Base-by-base conservation (phyloP, 1,140 invertebrate genomes). In the Panagrolaimus sp. region DNA sequence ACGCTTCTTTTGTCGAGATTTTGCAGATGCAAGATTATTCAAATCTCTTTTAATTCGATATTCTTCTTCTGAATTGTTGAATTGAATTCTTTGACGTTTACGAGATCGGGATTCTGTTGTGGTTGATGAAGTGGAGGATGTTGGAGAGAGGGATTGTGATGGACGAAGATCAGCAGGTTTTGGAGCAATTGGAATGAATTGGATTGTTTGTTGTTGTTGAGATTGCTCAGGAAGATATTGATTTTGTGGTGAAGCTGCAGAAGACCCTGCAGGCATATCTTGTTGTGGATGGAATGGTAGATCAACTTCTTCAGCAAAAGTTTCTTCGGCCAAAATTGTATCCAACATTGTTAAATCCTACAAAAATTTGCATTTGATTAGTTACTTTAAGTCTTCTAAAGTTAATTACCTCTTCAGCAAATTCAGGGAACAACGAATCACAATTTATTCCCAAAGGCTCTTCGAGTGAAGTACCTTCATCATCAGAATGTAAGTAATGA, bases 21-120 rank as follows among this genome's bases (percentile, higher is more conserved):
- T n/a, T 21, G 52, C 52, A 58, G 52, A 58, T 12, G 52, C 52
- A 26, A 58, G 21, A 28, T 58, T 58, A 28, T 58, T 58, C 1
- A 58, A n/a, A 26, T 58, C 10, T 26, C 52, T 12, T 28, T 58
- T 58, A 28, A 58, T 28, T 21, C 21, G 21, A 21, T 58, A 58
- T 28, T 58, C 52, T 28, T 58, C 52, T 28, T 58, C 52, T 12
- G 52, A 12, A 14, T 21, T 26, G 8, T 12, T 58, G 17, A 58
- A 58, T 21, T 21, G 15, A 21, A 14, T 21, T 26, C 10, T 12
- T 58, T 21, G 28, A 58, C 21, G 52, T 58, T 28, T 26, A 26
- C 52, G 52, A 28, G 10, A 26, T 58, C 2, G 21, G 52, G 52
- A 12, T 21, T n/a, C 14, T 58, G 52, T 28, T 12, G 52, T 21